Evolutionary conservation across 2,797 vertebrate species (phyloP).

Genomic region (Falco concolor): DNA sequence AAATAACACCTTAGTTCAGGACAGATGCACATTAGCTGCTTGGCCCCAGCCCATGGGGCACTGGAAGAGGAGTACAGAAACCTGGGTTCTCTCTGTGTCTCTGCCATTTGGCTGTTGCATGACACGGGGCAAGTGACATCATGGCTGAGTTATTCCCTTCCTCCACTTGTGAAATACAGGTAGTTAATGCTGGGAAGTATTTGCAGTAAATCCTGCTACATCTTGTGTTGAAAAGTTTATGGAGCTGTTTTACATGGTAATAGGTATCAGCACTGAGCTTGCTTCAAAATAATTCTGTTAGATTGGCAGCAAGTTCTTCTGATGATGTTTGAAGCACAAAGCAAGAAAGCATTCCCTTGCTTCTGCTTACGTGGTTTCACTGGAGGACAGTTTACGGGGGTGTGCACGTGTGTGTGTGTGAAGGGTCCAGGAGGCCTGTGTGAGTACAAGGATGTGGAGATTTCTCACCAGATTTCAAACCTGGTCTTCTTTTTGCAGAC

Average conservation of each 20-base stretch:
- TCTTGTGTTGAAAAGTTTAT: neutral
- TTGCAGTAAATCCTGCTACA: neutral
- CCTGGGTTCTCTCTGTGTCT: neutral
- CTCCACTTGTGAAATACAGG: neutral
- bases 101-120: neutral
- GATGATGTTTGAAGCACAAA: neutral
- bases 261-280: neutral
- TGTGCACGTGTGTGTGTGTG: too few relatives aligned
- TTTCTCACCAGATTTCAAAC: neutral
- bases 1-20: neutral
- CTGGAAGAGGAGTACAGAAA: neutral
- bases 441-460: neutral
- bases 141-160: neutral
- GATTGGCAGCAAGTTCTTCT: neutral
- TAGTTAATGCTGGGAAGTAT: neutral
- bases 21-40: neutral
- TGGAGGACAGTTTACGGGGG: neutral
- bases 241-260: neutral
- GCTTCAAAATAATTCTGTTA: neutral
- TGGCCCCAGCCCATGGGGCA: neutral
- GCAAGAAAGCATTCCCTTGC: neutral
- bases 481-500: slow-evolving; percentile 72
- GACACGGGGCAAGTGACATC: neutral
- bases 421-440: neutral
- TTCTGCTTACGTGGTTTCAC: neutral